Evolutionary conservation across 2,113 vertebrate genomes (phyloP).

Genomic region (Cygnus buccinator): DNA sequence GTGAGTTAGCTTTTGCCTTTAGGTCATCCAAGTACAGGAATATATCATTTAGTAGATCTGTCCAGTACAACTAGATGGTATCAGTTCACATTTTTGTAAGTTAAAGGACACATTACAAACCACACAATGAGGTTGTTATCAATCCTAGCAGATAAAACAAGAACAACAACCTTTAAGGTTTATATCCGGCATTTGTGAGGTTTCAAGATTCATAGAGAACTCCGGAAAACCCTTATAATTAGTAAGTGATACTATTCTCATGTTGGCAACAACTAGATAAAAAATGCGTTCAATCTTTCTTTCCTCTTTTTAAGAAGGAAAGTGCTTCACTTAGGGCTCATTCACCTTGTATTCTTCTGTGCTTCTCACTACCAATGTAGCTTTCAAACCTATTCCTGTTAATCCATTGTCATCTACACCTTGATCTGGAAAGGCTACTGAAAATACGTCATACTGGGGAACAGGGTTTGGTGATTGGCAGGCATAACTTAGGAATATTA

Average conservation of each 20-base stretch:
- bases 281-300: not conserved
- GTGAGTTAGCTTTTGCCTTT: not conserved
- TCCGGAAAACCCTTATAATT: not conserved
- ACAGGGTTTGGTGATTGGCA: not conserved
- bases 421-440: not conserved
- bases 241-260: not conserved
- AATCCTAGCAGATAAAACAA: not conserved
- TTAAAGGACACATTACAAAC: not conserved
- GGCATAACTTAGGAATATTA: not conserved
- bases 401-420: not conserved
- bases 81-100: not conserved
- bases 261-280: not conserved
- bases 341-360: not conserved
- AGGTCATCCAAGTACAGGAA: not conserved
- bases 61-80: not conserved
- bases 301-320: not conserved
- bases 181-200: not conserved
- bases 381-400: not conserved
- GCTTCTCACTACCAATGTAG: not conserved
- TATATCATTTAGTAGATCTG: not conserved
- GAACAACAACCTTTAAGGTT: not conserved
- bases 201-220: not conserved
- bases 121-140: fast-evolving
- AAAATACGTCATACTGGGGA: not conserved
- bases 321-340: not conserved